Evolutionary conservation across 2,888 invertebrate species (phyloP).

Genomic region (Yponomeuta malinellus): DNA sequence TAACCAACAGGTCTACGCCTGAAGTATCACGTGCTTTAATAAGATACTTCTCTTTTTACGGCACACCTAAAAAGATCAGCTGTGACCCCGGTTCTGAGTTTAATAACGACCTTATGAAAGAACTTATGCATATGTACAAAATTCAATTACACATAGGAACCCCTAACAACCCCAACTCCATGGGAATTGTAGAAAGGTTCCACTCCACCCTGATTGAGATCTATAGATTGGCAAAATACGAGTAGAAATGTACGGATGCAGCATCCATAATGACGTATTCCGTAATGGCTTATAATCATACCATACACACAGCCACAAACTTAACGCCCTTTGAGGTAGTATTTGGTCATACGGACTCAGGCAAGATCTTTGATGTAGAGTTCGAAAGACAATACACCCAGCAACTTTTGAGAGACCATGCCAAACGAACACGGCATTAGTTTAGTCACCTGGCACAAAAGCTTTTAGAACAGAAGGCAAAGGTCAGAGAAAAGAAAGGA

Average conservation of each 20-base stretch:
- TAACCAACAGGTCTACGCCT: conserved; percentile 17
- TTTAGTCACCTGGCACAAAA: conserved; percentile 22
- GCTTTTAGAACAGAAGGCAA: conserved; percentile 19
- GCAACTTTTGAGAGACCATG: conserved; percentile 27
- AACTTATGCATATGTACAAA: conserved; percentile 23
- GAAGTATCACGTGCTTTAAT: conserved; percentile 22
- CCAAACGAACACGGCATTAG: conserved; percentile 22
- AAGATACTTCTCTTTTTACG: conserved; percentile 24
- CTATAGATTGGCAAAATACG: conserved; percentile 23
- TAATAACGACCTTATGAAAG: conserved; percentile 19
- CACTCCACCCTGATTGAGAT: conserved; percentile 19
- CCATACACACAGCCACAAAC: conserved; percentile 14
- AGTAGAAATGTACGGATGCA: conserved; percentile 17
- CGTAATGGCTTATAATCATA: conserved; percentile 16
- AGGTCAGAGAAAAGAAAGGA: conserved; percentile 15
- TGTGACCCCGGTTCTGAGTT: conserved; percentile 17
- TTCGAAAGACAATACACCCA: conserved; percentile 25
- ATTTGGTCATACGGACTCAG: conserved; percentile 24
- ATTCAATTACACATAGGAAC: conserved; percentile 26
- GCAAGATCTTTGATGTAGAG: conserved; percentile 22
- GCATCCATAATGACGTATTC: conserved; percentile 10
- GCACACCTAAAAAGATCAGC: conserved; percentile 21
- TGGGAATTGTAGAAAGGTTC: conserved; percentile 23
- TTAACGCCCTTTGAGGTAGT: conserved; percentile 19
- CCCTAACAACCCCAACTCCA: conserved; percentile 26